A percentile compares a stretch with the other conserved stretches of the same genome.
Conservation (phyloP, 2,113 vertebrate species). For the Anas platyrhynchos region DNA sequence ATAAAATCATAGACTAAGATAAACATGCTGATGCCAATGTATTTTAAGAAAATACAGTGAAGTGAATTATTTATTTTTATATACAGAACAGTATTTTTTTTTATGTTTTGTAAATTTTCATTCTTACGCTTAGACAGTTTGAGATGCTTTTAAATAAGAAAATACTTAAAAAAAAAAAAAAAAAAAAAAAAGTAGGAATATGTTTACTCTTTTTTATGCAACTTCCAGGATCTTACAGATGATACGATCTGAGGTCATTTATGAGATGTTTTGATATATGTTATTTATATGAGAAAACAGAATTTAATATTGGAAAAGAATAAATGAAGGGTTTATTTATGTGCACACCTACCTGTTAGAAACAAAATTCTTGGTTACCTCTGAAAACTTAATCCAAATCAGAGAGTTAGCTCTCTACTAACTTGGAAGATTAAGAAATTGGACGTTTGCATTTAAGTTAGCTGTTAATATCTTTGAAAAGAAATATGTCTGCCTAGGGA, state of each 20-base stretch:
- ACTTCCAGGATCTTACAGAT: not conserved
- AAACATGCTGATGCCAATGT: not conserved
- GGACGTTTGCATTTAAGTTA: not conserved
- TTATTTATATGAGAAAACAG: not conserved
- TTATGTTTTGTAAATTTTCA: no score
- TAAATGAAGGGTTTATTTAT: not conserved
- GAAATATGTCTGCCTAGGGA: not conserved
- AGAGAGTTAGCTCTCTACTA: not conserved
- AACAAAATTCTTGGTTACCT: not conserved
- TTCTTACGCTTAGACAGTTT: not conserved
- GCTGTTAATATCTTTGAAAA: not conserved
- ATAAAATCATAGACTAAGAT: not conserved
- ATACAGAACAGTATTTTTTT: not conserved
- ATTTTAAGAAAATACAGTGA: not conserved
- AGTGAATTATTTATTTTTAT: not conserved
- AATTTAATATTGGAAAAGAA: not conserved
- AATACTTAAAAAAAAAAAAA: not conserved
- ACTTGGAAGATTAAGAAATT: not conserved
- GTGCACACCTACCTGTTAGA: not conserved
- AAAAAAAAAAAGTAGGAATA: not conserved
- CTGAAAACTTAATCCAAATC: not conserved
- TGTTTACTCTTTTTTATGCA: not conserved
- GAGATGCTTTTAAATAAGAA: not conserved
- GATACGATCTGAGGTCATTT: not conserved
- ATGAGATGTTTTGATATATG: not conserved